Percentiles rank a stretch among this genome's conserved stretches.
phyloP scores from a whole-genome alignment of 2,797 vertebrate genomes.

The Eospalax fontanierii region DNA sequence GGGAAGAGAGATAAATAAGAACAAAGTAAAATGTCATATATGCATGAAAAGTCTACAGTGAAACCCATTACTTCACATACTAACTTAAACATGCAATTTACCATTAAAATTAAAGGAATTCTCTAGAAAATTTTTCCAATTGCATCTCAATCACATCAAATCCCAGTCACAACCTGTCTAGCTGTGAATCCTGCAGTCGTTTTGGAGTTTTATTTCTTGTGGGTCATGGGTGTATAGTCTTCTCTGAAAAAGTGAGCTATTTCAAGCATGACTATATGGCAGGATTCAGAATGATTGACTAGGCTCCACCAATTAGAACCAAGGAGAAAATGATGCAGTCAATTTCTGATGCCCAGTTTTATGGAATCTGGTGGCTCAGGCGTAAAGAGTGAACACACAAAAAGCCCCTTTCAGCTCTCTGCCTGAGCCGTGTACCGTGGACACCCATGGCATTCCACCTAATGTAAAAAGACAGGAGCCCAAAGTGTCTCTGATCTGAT shows the following conservation, averaged over 20 bases:
- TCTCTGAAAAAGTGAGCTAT: constrained; percentile 37
- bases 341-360: constrained; percentile 49
- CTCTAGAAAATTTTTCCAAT: neutral
- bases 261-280: neutral
- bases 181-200: neutral
- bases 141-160: constrained; percentile 61
- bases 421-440: neutral
- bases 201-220: constrained; percentile 33
- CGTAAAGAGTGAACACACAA: neutral
- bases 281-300: neutral
- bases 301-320: constrained; percentile 25
- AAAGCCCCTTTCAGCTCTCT: neutral
- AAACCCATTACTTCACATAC: neutral
- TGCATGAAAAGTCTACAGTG: neutral
- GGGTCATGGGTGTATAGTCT: neutral
- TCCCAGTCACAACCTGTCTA: constrained; percentile 36
- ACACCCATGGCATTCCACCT: neutral
- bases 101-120: neutral
- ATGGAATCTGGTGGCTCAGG: constrained; percentile 13
- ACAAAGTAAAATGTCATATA: neutral
- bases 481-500: neutral
- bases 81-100: neutral
- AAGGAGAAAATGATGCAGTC: neutral
- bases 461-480: constrained; percentile 16
- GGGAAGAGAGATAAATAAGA: neutral